Conservation (phyloP, 2,113 vertebrate genomes). For the Orcinus orca region DNA sequence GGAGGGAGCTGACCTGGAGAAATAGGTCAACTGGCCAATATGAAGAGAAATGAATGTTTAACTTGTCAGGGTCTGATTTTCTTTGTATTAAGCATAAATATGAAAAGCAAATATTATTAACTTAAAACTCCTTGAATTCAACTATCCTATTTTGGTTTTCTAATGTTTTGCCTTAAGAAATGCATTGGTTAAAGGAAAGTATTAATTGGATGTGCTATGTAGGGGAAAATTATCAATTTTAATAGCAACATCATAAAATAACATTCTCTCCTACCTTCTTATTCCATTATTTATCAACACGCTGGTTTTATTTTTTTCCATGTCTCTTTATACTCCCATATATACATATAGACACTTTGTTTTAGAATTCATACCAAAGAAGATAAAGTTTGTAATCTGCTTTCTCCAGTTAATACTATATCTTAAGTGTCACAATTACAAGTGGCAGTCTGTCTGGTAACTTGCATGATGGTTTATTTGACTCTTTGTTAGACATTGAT, state of each 20-base stretch:
- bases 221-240: background rate
- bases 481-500: conserved; percentile 15
- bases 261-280: background rate
- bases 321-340: background rate
- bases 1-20: background rate
- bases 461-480: conserved; percentile 13
- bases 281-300: conserved; percentile 19
- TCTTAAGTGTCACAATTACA: background rate
- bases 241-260: background rate
- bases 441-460: background rate
- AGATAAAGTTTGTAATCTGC: background rate
- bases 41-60: conserved; percentile 10
- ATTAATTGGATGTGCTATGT: conserved; percentile 6
- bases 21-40: background rate
- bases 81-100: conserved; percentile 23
- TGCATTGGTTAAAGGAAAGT: background rate
- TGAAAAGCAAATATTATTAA: background rate
- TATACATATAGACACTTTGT: background rate
- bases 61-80: background rate
- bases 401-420: background rate
- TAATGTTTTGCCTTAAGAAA: conserved; percentile 31
- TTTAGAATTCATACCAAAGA: conserved; percentile 22
- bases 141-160: conserved; percentile 15
- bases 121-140: conserved; percentile 11
- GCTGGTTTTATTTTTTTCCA: background rate